These are phyloP conservation scores for Nephrotoma guestfalica DNA, from an alignment of 2,888 invertebrate genomes.

Conservation along the genomic window DNA sequence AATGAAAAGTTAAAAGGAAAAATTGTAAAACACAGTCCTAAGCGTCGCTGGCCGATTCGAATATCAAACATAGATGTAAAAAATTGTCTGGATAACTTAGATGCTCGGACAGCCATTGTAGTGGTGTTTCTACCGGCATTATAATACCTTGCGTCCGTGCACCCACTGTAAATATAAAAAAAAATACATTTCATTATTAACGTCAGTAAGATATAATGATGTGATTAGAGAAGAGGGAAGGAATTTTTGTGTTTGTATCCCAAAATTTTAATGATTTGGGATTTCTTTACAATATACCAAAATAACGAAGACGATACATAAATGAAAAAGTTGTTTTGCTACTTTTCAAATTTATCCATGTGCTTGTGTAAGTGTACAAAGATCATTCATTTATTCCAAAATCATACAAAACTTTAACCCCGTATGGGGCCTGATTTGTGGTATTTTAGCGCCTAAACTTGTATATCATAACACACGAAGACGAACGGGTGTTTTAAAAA, in stretches of 20 bases:
- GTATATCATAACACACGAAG: not conserved
- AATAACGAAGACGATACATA: not conserved
- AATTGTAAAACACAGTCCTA: not conserved
- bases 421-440: not conserved
- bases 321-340: not conserved
- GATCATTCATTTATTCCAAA: not conserved
- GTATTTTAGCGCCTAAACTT: not conserved
- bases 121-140: conserved; percentile 73
- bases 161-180: conserved; percentile 37
- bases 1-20: too few species aligned
- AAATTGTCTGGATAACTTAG: conserved; percentile 98
- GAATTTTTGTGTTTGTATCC: not conserved
- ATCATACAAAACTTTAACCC: not conserved
- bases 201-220: not conserved
- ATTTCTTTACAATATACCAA: not conserved
- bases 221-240: not conserved
- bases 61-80: conserved; percentile 62
- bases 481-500: not conserved
- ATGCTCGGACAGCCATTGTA: conserved; percentile 96
- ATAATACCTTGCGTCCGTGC: conserved; percentile 80
- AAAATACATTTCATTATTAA: not conserved
- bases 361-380: not conserved
- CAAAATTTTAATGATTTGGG: not conserved
- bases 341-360: not conserved
- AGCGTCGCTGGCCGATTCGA: conserved; percentile 13